phyloP scores from a whole-genome alignment of 2,888 invertebrate genomes.

The Pseudanteris insignis region DNA sequence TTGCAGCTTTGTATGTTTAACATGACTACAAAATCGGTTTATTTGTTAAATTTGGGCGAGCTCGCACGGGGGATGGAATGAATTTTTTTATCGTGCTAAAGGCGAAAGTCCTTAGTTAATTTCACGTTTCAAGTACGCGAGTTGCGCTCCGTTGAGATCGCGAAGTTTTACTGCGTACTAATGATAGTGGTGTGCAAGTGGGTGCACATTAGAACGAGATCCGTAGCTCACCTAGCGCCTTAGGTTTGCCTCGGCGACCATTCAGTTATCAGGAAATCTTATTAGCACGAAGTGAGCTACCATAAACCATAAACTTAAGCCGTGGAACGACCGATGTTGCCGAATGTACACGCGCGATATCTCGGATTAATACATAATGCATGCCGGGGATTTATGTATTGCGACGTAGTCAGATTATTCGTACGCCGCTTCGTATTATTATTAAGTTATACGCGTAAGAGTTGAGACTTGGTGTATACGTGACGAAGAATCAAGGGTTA shows the following conservation, averaged over 20 bases:
- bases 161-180: conserved; percentile 47
- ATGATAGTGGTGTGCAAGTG: too few relatives aligned
- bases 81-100: too few relatives aligned
- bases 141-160: conserved; percentile 43
- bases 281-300: conserved; percentile 50
- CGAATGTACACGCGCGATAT: conserved; percentile 47
- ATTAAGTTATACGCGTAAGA: conserved; percentile 38
- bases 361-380: conserved; percentile 50
- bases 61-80: too few relatives aligned
- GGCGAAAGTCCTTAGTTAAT: conserved; percentile 33
- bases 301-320: conserved; percentile 53
- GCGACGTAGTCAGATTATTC: conserved; percentile 45
- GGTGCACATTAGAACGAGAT: conserved; percentile 29
- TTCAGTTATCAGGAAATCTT: conserved; percentile 55
- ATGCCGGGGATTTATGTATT: conserved; percentile 45
- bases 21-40: too few relatives aligned
- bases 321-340: conserved; percentile 46
- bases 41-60: too few relatives aligned
- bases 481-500: conserved; percentile 38
- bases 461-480: conserved; percentile 37
- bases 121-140: conserved; percentile 44
- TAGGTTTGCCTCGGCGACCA: conserved; percentile 47
- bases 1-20: too few relatives aligned
- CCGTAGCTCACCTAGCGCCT: conserved; percentile 46
- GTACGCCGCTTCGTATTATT: conserved; percentile 41